Base-by-base conservation (phyloP, 2,113 vertebrate genomes). In the Micronisus gabar region DNA sequence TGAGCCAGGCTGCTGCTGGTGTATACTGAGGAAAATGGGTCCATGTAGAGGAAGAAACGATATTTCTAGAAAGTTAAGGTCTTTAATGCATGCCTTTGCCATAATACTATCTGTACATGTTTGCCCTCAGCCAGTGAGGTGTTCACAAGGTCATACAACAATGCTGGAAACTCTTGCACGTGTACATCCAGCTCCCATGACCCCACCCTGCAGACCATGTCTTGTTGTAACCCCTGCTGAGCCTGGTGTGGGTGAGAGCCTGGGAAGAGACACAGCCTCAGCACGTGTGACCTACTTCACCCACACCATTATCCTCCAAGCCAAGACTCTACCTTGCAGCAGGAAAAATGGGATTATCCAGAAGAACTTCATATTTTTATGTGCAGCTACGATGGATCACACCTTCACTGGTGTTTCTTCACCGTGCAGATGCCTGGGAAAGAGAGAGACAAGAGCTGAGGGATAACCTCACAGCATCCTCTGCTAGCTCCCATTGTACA, bases 321-420 rank as follows among this genome's bases (percentile, higher is more conserved):
- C 22, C 71, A 86, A 63, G 66, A 74, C 55, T 81, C 71, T 92
- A 98, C 97, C 97, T 91, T 94, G 95, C 58, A 97, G 58, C 53
- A 98, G 59, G 27, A 97, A 75, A 84, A 95, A 93, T 47, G 86
- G 75, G 38, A 96, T 84, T 58, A 96, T 90, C 94, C 94, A 97
- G 41, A 97, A 81, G 25, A 87, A 56, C 59, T 73, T 94, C 97
- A 98, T 98, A 21, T 68, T 84, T 72, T n/a, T 19, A 30, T 23
- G 26, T 25, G 38, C 23, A 25, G 62, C 63, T 66, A 47, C 15
- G 34, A 22, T 43, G 48, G 66, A 47, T 79, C 55, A 74, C 19
- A 0, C 45, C 65, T 81, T 76, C 87, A 21, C 53, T 14, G 8
- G 53, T 30, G 59, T 52, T 66, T 75, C 75, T 90, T 90, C 92